Base-by-base conservation (phyloP, 2,888 invertebrate species). In the Nowickia ferox region DNA sequence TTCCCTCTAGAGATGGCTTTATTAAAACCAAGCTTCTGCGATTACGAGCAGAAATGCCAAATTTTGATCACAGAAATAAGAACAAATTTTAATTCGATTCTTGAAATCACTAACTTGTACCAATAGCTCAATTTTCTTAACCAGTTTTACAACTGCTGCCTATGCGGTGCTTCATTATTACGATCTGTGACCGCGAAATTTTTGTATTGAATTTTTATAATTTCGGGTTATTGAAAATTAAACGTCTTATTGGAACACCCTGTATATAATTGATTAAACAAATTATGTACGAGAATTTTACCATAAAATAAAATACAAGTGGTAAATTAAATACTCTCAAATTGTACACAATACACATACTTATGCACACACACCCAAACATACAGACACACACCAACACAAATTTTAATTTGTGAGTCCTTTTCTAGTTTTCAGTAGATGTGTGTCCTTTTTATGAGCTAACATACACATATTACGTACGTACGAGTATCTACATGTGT, bases 181-280 rank as follows among this genome's bases (percentile, higher is more conserved):
- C 6, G 30, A 30, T 30, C 30, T 30, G 30, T 4, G 30, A 30
- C 30, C 30, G 3, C 30, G 4, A 30, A 30, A 4, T 30, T 4
- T 30, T 2, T 2, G 30, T 4, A 30, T 2, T 2, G 30, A 30
- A 30, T 30, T 30, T 30, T 30, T 6, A 30, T 6, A 30, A 30
- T 30, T 5, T 1, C 30, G 2, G 30, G 30, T 4, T 30, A 30
- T 30, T 30, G 30, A 30, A 30, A 30, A 30, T 30, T 4, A 30
- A 30, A 30, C 2, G 2, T 30, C 4, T 30, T 30, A 30, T 30
- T 30, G 30, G 30, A 30, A 30, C 30, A 30, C 30, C 30, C 30
- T 30, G 30, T 30, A 76, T 57, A 22, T 77, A 83, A 83, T 83
- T 83, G 69, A 77, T 77, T 83, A 30, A 65, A 77, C 48, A 77